These are phyloP conservation scores for Paralichthys olivaceus DNA, from an alignment of 2,113 vertebrate species.

Conservation along the genomic window DNA sequence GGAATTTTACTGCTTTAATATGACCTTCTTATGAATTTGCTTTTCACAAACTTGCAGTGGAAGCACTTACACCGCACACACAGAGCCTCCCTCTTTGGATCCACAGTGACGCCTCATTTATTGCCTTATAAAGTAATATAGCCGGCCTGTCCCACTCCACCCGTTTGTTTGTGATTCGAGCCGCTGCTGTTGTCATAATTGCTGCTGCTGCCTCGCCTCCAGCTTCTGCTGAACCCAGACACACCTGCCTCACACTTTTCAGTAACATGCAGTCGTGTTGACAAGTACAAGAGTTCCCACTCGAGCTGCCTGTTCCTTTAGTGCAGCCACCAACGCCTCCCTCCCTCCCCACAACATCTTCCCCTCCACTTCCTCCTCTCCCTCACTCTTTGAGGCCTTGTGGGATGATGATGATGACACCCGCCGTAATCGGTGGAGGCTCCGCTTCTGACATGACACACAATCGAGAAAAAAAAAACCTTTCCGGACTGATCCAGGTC, in stretches of 20 bases:
- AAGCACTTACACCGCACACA: constrained; percentile 16
- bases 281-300: constrained; percentile 72
- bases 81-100: neutral
- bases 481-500: constrained; percentile 54
- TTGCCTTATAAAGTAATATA: constrained; percentile 25
- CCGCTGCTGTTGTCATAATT: constrained; percentile 63
- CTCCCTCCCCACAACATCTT: neutral
- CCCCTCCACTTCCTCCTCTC: neutral
- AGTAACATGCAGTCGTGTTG: constrained; percentile 63
- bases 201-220: constrained; percentile 54
- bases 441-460: constrained; percentile 68
- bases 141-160: constrained; percentile 28
- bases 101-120: constrained; percentile 32
- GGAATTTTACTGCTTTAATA: constrained; percentile 35
- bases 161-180: constrained; percentile 28
- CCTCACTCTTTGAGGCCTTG: constrained; percentile 65
- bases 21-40: constrained; percentile 41
- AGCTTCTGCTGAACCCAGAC: constrained; percentile 53
- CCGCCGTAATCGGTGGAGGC: constrained; percentile 73
- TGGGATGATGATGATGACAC: constrained; percentile 78
- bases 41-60: constrained; percentile 34
- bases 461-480: constrained; percentile 37
- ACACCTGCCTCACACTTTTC: constrained; percentile 61
- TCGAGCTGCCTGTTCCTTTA: constrained; percentile 58
- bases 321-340: constrained; percentile 23